Evolutionary conservation across 2,888 invertebrate genomes (phyloP).

Genomic region (Aethes cnicana): DNA sequence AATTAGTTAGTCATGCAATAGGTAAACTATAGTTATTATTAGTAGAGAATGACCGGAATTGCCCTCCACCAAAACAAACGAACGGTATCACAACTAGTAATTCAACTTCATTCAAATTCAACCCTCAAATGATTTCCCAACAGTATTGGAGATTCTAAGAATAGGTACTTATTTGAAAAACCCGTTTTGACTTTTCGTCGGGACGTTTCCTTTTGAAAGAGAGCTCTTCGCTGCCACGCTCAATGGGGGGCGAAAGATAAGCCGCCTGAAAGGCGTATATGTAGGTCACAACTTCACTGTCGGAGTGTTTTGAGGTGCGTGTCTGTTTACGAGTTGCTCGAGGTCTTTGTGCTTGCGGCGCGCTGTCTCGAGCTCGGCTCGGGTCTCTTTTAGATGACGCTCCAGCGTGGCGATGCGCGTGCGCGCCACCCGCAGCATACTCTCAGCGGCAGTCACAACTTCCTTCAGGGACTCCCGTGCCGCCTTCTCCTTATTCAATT

Average conservation of each 20-base stretch:
- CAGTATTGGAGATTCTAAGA: too few relatives aligned
- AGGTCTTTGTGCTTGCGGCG: constrained; percentile 69
- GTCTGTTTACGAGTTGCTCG: constrained; percentile 70
- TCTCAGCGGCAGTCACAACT: constrained; percentile 65
- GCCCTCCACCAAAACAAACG: too few relatives aligned
- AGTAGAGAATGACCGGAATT: too few relatives aligned
- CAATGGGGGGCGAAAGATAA: constrained; percentile 13
- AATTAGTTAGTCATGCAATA: too few relatives aligned
- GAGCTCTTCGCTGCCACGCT: too few relatives aligned
- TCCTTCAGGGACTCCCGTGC: constrained; percentile 65
- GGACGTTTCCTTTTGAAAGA: too few relatives aligned
- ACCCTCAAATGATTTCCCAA: too few relatives aligned
- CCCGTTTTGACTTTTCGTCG: too few relatives aligned
- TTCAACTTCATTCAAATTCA: too few relatives aligned
- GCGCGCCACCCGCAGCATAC: constrained; percentile 69
- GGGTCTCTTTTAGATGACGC: constrained; percentile 63
- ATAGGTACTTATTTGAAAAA: too few relatives aligned
- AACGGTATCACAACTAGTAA: too few relatives aligned
- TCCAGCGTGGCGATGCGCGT: constrained; percentile 64
- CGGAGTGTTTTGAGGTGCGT: constrained; percentile 43
- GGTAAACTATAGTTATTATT: too few relatives aligned
- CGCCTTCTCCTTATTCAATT: constrained; percentile 62
- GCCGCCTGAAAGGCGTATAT: constrained; percentile 39
- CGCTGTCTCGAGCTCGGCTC: constrained; percentile 55
- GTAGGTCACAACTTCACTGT: constrained; percentile 58